Percentiles rank a stretch among this genome's conserved stretches.
Conservation (phyloP, 2,113 vertebrate species). For the Tachuris rubrigastra region DNA sequence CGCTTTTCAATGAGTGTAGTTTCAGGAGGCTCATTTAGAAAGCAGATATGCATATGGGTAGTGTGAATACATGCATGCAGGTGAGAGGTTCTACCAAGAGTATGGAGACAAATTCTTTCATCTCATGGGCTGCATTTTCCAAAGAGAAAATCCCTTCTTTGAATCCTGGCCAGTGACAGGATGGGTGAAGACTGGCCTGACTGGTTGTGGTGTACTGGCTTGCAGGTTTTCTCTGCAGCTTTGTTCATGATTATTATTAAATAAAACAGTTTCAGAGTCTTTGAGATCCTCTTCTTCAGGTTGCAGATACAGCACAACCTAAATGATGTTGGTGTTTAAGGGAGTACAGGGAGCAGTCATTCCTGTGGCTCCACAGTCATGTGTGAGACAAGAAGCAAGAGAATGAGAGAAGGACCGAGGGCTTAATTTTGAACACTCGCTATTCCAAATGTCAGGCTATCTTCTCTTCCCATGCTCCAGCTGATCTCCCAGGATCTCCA, state of each 20-base stretch:
- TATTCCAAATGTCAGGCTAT: neutral
- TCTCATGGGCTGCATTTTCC: neutral
- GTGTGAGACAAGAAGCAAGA: neutral
- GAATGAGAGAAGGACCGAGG: neutral
- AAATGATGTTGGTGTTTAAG: neutral
- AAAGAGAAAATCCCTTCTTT: neutral
- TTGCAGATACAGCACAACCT: neutral
- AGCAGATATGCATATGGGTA: neutral
- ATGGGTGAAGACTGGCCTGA: neutral
- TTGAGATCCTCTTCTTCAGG: neutral
- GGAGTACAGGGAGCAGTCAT: neutral
- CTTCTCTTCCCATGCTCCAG: neutral
- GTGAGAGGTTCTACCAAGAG: neutral
- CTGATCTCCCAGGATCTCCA: neutral
- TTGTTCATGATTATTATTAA: neutral
- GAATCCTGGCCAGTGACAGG: neutral
- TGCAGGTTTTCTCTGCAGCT: neutral
- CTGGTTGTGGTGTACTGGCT: neutral
- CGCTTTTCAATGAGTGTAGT: accelerated
- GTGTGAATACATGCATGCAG: neutral
- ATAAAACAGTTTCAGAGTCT: neutral
- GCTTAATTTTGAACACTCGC: neutral
- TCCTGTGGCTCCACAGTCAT: neutral
- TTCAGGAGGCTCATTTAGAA: neutral
- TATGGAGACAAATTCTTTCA: neutral